Evolutionary conservation across 2,888 invertebrate genomes (phyloP).

Genomic region (Macaria liturata): DNA sequence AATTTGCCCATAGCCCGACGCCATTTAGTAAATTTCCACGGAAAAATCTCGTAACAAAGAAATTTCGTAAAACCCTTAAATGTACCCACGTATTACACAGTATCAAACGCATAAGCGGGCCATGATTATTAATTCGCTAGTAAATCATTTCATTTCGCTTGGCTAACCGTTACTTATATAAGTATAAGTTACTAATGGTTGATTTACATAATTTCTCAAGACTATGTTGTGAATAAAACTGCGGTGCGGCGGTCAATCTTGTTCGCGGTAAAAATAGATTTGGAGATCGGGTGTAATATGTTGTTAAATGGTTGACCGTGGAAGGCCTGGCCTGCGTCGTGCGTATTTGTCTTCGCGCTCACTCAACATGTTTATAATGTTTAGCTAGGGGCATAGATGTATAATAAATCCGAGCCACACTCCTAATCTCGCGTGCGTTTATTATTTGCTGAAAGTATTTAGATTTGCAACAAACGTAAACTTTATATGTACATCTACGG

Average conservation of each 20-base stretch:
- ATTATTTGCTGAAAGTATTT: too few species aligned
- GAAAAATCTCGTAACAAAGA: constrained; percentile 1
- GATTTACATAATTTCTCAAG: constrained; percentile 14
- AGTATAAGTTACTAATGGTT: constrained; percentile 10
- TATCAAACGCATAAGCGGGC: constrained; percentile 1
- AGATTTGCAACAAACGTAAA: too few species aligned
- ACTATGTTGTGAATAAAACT: not conserved
- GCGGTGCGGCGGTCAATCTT: not conserved
- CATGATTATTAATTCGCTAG: constrained; percentile 9
- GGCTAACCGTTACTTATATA: constrained; percentile 8
- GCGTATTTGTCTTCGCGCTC: too few species aligned
- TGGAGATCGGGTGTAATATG: too few species aligned
- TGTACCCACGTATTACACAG: not conserved
- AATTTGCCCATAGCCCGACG: not conserved
- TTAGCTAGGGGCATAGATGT: too few species aligned
- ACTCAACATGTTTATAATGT: too few species aligned
- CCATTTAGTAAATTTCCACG: not conserved
- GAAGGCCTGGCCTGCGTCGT: too few species aligned
- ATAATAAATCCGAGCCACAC: too few species aligned
- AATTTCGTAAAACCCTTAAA: constrained; percentile 8
- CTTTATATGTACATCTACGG: too few species aligned
- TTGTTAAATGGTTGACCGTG: too few species aligned
- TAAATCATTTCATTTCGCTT: constrained; percentile 14
- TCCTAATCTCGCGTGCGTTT: too few species aligned
- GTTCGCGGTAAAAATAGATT: constrained; percentile 1